Evolutionary conservation across 1,140 invertebrate species (phyloP).

Genomic region (Solenopsis fugax): DNA sequence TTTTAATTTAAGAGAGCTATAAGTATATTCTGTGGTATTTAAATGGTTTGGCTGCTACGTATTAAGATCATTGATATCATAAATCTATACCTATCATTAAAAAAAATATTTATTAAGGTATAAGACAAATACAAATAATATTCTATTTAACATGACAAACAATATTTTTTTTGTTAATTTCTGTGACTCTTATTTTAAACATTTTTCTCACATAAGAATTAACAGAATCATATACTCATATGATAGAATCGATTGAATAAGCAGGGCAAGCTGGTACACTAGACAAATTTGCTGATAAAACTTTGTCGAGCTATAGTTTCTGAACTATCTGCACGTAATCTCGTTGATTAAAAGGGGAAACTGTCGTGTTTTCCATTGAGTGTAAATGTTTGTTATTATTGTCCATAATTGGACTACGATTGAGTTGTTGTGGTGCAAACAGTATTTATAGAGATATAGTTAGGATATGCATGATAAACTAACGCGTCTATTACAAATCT

Average conservation of each 20-base stretch:
- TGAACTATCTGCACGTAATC: constrained; percentile 20
- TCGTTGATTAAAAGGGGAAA: constrained; percentile 52
- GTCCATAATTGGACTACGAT: constrained; percentile 42
- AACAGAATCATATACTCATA: constrained; percentile 15
- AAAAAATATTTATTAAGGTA: not conserved
- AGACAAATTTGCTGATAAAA: constrained; percentile 29
- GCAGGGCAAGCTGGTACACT: not conserved
- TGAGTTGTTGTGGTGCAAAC: constrained; percentile 21
- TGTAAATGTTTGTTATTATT: constrained; percentile 49
- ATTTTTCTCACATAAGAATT: constrained; percentile 12
- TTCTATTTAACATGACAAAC: too few species aligned
- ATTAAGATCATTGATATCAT: not conserved
- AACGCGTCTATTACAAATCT: not conserved
- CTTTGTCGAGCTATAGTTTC: constrained; percentile 16
- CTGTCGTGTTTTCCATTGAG: constrained; percentile 25
- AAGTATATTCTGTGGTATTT: too few species aligned
- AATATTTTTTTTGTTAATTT: too few species aligned
- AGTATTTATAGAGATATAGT: not conserved
- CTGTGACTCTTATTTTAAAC: not conserved
- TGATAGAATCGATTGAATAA: constrained; percentile 17
- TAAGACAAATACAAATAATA: not conserved
- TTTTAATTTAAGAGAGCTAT: not conserved
- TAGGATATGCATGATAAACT: constrained; percentile 24
- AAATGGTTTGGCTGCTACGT: too few species aligned
- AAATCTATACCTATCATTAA: not conserved